Evolutionary conservation across 2,888 invertebrate species (phyloP).

Genomic region (Helobdella robusta): DNA sequence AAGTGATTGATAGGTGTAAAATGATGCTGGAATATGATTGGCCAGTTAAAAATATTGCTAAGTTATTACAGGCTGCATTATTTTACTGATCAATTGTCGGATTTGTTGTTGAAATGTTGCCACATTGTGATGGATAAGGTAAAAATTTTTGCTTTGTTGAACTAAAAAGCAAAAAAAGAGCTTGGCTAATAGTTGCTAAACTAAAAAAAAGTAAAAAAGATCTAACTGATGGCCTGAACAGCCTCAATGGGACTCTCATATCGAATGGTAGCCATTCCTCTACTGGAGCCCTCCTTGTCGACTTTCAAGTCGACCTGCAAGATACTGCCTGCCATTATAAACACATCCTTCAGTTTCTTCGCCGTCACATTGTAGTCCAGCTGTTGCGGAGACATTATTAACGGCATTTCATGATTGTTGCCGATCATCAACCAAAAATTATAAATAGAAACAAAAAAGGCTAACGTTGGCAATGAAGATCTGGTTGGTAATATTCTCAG

Average conservation of each 20-base stretch:
- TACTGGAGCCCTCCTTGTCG: slow-evolving; percentile 89
- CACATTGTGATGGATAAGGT: no score
- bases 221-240: slow-evolving; percentile 73
- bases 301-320: slow-evolving; percentile 76
- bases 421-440: background rate
- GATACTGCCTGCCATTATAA: slow-evolving; percentile 82
- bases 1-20: no score
- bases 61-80: no score
- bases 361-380: slow-evolving; percentile 90
- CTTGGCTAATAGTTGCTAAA: no score
- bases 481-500: slow-evolving; percentile 74
- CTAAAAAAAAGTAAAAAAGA: no score
- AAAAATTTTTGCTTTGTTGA: no score
- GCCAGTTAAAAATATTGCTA: no score
- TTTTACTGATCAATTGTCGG: no score
- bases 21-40: no score
- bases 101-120: no score
- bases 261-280: slow-evolving; percentile 89
- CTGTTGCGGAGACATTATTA: slow-evolving; percentile 54
- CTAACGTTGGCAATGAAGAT: slow-evolving; percentile 96
- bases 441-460: slow-evolving; percentile 42
- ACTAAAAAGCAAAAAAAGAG: no score
- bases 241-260: slow-evolving; percentile 97
- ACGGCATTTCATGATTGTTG: background rate
- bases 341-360: slow-evolving; percentile 85